Percentiles rank a stretch among this genome's conserved stretches.
Evolutionary conservation across 2,113 vertebrate species (phyloP).

Genomic region (Nibea coibor): DNA sequence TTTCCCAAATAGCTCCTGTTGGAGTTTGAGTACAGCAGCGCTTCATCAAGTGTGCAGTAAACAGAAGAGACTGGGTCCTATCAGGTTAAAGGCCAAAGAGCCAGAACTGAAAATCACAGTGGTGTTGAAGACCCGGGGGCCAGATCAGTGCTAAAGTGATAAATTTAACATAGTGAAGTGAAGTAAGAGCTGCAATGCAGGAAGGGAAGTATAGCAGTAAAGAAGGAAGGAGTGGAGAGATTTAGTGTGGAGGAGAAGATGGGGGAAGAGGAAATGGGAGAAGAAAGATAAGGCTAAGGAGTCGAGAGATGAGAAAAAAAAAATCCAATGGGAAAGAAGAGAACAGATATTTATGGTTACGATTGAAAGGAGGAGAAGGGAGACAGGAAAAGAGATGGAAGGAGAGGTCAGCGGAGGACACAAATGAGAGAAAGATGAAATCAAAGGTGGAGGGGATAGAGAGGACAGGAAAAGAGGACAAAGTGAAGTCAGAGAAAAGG

Average conservation of each 20-base stretch:
- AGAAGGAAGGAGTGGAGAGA: not conserved
- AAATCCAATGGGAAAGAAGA: not conserved
- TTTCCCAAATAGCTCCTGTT: constrained; percentile 3
- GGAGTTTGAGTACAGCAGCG: not conserved
- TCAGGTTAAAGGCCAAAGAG: constrained; percentile 12
- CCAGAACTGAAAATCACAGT: not conserved
- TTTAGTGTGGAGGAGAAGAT: not conserved
- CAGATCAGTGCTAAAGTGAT: not conserved
- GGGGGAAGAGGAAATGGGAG: not conserved
- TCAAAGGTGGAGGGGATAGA: not conserved
- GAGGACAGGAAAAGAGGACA: not conserved
- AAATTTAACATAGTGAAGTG: not conserved
- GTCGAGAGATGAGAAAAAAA: not conserved
- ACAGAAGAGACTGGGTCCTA: not conserved
- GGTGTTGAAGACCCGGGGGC: not conserved
- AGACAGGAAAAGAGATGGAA: not conserved
- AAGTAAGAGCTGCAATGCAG: not conserved
- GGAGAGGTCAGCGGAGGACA: not conserved
- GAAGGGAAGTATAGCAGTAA: not conserved
- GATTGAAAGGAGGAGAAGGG: not conserved
- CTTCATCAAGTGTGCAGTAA: not conserved
- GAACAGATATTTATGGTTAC: not conserved
- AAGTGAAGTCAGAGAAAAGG: not conserved
- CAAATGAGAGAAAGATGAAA: not conserved
- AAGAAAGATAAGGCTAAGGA: not conserved